Base-by-base conservation (phyloP, 2,888 invertebrate species). In the Idaea straminata region DNA sequence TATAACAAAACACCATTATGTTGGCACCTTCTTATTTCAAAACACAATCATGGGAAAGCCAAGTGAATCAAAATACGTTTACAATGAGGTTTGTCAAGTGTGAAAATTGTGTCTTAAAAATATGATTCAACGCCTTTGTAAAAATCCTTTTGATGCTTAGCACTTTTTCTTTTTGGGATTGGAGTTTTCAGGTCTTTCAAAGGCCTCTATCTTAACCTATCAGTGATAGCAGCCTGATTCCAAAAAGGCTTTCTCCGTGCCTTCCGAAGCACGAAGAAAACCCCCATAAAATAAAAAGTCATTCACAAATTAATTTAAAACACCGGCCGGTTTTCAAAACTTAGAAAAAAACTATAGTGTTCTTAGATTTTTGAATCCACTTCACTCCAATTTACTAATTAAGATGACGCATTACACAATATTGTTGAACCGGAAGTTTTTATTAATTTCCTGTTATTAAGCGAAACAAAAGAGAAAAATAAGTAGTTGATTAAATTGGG, bases 1-100 rank as follows among this genome's bases (percentile, higher is more conserved):
- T 92, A 77, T 90, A 91, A 86, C 91, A 91, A 85, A 91, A 91
- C 81, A 91, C 91, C 91, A 91, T 92, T 85, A 77, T 87, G 35
- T 10, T 25, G 25, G 25, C 25, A 25, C 25, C 78, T 79, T 79
- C 78, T 78, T n/a, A n/a, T n/a, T n/a, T 76, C 67, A 69, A 47
- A 13, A 47, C 47, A 47, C 47, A 47, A 75, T 67, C 65, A 80
- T 84, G 81, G 68, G 80, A 82, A 78, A 47, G 13, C 10, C 10
- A 7, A 7, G 10, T 13, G 47, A 47, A 13, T 47, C 47, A 47
- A 47, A 47, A 47, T 47, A 47, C 5, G 36, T 36, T 36, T 10
- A 47, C 47, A 47, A 47, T 47, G 47, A 25, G 25, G 7, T 47
- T 47, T 47, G 47, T 61, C 58, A 25, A 61, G 68, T 66, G 59